Evolutionary conservation across 1,140 invertebrate species (phyloP).

Genomic region (Zaprionus lachaisei): DNA sequence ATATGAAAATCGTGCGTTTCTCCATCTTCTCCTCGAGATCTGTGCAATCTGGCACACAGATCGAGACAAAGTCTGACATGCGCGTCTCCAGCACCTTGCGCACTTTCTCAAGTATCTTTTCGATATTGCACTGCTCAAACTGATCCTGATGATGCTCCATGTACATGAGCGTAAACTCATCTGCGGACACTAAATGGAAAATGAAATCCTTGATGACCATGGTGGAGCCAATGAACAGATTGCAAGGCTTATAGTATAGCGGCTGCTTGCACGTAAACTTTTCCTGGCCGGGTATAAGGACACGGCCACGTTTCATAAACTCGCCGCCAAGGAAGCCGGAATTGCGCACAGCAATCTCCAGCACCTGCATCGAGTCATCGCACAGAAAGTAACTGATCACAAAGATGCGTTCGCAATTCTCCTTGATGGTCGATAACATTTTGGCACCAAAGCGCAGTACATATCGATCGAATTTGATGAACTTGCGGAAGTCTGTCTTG

Average conservation of each 20-base stretch:
- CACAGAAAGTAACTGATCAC: slow-evolving; percentile 92
- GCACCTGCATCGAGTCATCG: slow-evolving; percentile 93
- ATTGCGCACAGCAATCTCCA: slow-evolving; percentile 90
- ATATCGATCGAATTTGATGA: slow-evolving; percentile 90
- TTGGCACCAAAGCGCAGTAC: slow-evolving; percentile 91
- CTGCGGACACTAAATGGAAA: slow-evolving; percentile 91
- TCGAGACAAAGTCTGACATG: slow-evolving; percentile 52
- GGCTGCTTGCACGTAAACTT: slow-evolving; percentile 89
- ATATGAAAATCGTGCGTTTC: slow-evolving; percentile 46
- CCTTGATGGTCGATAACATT: slow-evolving; percentile 89
- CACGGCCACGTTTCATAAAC: slow-evolving; percentile 88
- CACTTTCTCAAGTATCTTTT: slow-evolving; percentile 89
- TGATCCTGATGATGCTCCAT: slow-evolving; percentile 93
- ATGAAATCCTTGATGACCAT: slow-evolving; percentile 90
- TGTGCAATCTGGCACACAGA: slow-evolving; percentile 51
- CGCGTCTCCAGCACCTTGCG: slow-evolving; percentile 85
- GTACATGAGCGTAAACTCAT: slow-evolving; percentile 93
- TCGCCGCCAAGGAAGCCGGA: slow-evolving; percentile 89
- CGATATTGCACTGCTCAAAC: slow-evolving; percentile 89
- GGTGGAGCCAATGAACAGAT: slow-evolving; percentile 92
- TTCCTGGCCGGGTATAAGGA: slow-evolving; percentile 91
- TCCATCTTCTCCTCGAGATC: slow-evolving; percentile 56
- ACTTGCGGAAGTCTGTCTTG: slow-evolving; percentile 92
- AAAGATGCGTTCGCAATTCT: slow-evolving; percentile 90
- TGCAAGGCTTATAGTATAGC: slow-evolving; percentile 89